Base-by-base conservation (phyloP, 2,113 vertebrate species). In the Dissostichus mawsoni region DNA sequence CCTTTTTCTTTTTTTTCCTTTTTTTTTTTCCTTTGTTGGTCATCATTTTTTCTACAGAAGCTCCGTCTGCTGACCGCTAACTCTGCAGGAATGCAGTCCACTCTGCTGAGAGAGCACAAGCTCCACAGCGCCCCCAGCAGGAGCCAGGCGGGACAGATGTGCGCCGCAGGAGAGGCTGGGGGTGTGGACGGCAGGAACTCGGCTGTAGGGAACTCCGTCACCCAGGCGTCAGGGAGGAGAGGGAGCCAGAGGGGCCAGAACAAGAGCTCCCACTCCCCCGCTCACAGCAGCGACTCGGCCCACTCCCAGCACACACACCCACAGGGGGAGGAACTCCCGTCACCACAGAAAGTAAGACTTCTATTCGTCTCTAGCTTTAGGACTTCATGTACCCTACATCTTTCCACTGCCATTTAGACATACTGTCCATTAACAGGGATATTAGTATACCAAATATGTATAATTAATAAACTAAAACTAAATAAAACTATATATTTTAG, bases 201-300 rank as follows among this genome's bases (percentile, higher is more conserved):
- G 29, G 92, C 61, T 75, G 87, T 92, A 47, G 94, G 93, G 66
- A 94, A 92, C 20, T 93, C 96, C 69, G 89, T 92, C 23, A 93
- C 92, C 9, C 80, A 94, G 61, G 92, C 95, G 1, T 90, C 93
- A 0, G 89, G 94, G 59, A 96, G 94, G 75, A 94, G 93, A 59
- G 94, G 95, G 25, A 95, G 95, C 76, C 94, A 95, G 87, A 95
- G 95, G 56, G 90, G 92, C 3, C 92, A 93, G 58, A 92, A 91
- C 29, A 91, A 92, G 71, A 93, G 72, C 52, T 93, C 94, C 83
- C 93, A 93, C 62, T 96, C 96, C 18, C 95, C 96, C n/a, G 96
- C 95, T 79, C 94, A 94, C 82, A 99, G 97, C 96, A 97, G 96
- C 57, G 97, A 97, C 93, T 98, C 97, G 1, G 94, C 92, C 81